Evolutionary conservation across 2,113 vertebrate species (phyloP), one percentile per base, ranked within the genome.

Genomic region (Gadus macrocephalus): DNA sequence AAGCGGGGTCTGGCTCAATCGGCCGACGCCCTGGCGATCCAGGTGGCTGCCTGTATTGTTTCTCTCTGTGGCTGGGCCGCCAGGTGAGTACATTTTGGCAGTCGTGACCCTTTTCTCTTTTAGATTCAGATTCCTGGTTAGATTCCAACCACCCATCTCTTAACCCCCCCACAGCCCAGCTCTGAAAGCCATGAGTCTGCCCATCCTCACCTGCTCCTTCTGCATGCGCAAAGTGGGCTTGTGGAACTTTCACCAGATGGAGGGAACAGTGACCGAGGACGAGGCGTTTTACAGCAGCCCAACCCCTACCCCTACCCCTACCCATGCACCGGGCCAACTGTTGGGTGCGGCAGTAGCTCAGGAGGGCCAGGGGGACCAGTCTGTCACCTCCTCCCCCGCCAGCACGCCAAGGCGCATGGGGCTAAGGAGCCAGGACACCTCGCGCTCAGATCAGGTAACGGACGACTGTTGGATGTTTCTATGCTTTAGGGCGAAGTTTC

Each of bases 171-270:
- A n/a, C 62, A 98, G 96, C 12, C 72, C 92, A 5, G 38, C 84
- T 0, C 66, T 90, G 0, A 85, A 89, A 2, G 85, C 93, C 0
- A 38, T 91, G 81, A 91, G 87, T 35, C 92, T 98, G 3, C 90
- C 94, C 0, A 89, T 95, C 63, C 93, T 98, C 81, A 89, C 85
- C 49, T 98, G 96, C 79, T 93, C 93, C 1, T 94, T 90, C 74
- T 98, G 96, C 80, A 93, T 94, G 93, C 91, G 96, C 77, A 96
- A 93, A 68, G 95, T 96, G 64, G 96, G 96, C 2, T 87, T 98
- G 28, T 98, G 96, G 96, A 91, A 91, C 66, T 98, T 98, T 77
- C 91, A 95, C 66, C 96, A 97, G 83, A 92, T 97, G 66, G 96
- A 97, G 1, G 89, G 83, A 0, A 63, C 59, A 0, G 27, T 77